Base-by-base conservation (phyloP, 2,797 vertebrate species). In the Hemibagrus guttatus region DNA sequence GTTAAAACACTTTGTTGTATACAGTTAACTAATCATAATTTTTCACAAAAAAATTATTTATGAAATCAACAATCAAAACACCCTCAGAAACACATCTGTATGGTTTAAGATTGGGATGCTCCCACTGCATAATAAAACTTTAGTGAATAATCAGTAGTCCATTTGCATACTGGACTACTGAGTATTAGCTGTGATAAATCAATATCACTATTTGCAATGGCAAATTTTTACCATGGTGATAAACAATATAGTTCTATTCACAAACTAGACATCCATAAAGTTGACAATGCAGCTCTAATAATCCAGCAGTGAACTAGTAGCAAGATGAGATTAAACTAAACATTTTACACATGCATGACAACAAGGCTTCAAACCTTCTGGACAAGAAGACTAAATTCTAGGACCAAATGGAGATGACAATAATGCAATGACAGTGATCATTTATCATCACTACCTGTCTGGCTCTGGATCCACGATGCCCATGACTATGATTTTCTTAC, bases 401-500 rank as follows among this genome's bases (percentile, higher is more conserved):
- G 9, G 19, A 81, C 3, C 79, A 81, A 49, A 81, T 46, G 16
- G 14, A 63, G 17, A 63, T 46, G 39, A 64, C 6, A 39, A 6
- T 54, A 11, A 69, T 69, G 42, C 1, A 69, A 69, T 59, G 66
- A 84, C 64, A 71, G 23, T 42, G 66, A 74, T 28, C 12, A 46
- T 46, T 74, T 11, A 58, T 74, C 2, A 79, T 35, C 63, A 14
- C 13, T 94, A 99, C 98, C 97, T 97, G 90, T 97, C 96, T 8
- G 98, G 98, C 92, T 98, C 98, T 92, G 97, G 94, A 91, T 98
- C 97, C 80, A 99, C 96, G 52, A 99, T 99, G 90, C 98, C 98
- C 98, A 99, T 99, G 85, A 99, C 96, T 90, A 99, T 96, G 91
- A 99, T 96, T 95, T 99, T 99, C 96, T 99, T 99, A 81, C 98